phyloP scores from a whole-genome alignment of 2,113 vertebrate species.

The Protobothrops mucrosquamatus region DNA sequence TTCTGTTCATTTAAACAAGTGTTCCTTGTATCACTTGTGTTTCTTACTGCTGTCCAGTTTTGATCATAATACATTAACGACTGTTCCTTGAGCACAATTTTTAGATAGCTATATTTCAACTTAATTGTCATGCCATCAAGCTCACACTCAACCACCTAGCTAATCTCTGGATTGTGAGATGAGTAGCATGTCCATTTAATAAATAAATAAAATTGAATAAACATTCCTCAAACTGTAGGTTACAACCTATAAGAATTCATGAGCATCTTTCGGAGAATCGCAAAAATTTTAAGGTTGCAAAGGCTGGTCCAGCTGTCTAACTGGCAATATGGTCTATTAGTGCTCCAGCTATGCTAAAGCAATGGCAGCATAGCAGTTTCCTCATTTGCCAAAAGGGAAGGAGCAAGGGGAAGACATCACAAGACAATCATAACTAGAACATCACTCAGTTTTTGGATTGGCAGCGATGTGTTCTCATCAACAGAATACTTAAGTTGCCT shows the following conservation, averaged over 20 bases:
- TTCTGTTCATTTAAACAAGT: neutral
- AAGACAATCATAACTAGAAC: neutral
- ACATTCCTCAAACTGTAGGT: neutral
- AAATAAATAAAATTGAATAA: too few relatives aligned
- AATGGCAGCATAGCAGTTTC: neutral
- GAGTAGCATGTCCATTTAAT: too few relatives aligned
- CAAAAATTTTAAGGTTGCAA: neutral
- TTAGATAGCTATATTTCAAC: neutral
- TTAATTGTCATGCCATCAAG: neutral
- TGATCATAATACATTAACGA: neutral
- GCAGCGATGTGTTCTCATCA: neutral
- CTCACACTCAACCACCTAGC: neutral
- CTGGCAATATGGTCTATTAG: neutral
- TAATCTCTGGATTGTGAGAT: neutral
- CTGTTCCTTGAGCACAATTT: neutral
- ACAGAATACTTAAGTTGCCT: neutral
- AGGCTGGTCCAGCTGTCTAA: neutral
- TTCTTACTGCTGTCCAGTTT: neutral
- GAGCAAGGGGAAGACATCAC: neutral
- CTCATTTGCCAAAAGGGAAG: neutral
- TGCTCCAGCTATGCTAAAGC: neutral
- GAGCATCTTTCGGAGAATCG: neutral
- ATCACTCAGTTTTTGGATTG: neutral
- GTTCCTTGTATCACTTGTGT: neutral
- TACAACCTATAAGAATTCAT: neutral